Conservation (phyloP, 2,113 vertebrate species). For the Athene noctua region DNA sequence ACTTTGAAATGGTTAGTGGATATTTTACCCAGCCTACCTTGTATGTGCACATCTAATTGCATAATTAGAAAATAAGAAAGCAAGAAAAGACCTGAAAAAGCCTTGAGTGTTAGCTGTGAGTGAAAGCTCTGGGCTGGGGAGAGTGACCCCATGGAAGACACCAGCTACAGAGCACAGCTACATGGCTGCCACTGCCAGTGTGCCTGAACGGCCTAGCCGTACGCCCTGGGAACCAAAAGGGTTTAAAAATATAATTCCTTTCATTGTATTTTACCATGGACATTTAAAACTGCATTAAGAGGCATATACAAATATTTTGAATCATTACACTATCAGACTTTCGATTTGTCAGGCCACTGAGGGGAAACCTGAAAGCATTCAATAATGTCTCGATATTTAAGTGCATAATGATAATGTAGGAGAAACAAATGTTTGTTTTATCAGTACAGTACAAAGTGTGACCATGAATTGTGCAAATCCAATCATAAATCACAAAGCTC, state of each 20-base stretch:
- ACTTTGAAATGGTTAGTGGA: background rate
- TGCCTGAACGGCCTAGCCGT: rapidly evolving
- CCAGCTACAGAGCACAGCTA: rapidly evolving
- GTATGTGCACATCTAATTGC: background rate
- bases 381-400: constrained; percentile 53
- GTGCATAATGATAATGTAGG: constrained; percentile 17
- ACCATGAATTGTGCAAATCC: constrained; percentile 5
- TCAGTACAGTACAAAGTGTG: background rate
- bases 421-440: constrained; percentile 50
- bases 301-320: background rate
- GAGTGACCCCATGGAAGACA: too few relatives aligned
- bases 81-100: background rate
- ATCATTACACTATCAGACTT: constrained; percentile 30
- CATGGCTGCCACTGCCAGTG: background rate
- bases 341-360: background rate
- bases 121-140: background rate
- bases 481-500: constrained; percentile 27
- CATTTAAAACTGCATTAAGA: constrained; percentile 49
- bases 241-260: background rate
- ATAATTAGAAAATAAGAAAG: background rate
- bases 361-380: constrained; percentile 59
- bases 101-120: background rate
- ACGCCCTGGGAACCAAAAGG: background rate
- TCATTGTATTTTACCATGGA: background rate
- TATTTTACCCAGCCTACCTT: background rate